phyloP scores from a whole-genome alignment of 1,140 invertebrate species.

The Drosophila bifasciata region DNA sequence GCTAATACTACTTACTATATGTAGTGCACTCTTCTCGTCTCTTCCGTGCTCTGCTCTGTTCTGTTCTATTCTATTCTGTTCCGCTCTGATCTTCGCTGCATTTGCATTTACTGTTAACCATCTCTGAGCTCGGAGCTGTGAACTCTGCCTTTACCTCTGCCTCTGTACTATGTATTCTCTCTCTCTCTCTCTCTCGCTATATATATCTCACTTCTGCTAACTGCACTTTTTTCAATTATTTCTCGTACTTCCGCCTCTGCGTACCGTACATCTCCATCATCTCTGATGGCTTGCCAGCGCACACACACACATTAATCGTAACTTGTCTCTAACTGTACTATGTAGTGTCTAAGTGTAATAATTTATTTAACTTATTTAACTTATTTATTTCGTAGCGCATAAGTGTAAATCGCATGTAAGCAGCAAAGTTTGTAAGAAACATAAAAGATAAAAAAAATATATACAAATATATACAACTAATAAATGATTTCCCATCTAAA shows the following conservation, averaged over 20 bases:
- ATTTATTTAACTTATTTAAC: slow-evolving; percentile 65
- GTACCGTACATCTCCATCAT: slow-evolving; percentile 25
- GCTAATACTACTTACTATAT: slow-evolving; percentile 12
- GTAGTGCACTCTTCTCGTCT: slow-evolving; percentile 33
- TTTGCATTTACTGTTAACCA: slow-evolving; percentile 47
- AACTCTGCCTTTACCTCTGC: slow-evolving; percentile 37
- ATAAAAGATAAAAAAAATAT: slow-evolving; percentile 70
- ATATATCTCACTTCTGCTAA: slow-evolving; percentile 37
- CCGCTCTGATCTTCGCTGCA: slow-evolving; percentile 27
- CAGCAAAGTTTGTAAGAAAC: slow-evolving; percentile 77
- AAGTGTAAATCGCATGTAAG: slow-evolving; percentile 66
- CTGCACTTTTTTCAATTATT: slow-evolving; percentile 76
- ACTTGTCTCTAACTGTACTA: slow-evolving; percentile 69
- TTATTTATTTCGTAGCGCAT: slow-evolving; percentile 74
- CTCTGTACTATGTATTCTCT: not conserved
- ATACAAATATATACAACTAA: slow-evolving; percentile 37
- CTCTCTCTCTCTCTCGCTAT: slow-evolving; percentile 1
- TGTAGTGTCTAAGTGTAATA: slow-evolving; percentile 63
- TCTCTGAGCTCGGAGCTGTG: slow-evolving; percentile 18
- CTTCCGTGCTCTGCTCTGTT: slow-evolving; percentile 1
- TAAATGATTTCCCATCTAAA: slow-evolving; percentile 26
- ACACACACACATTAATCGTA: slow-evolving; percentile 48
- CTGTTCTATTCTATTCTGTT: slow-evolving; percentile 17
- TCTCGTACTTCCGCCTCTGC: slow-evolving; percentile 47
- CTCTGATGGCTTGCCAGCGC: slow-evolving; percentile 38